These are phyloP conservation scores for Liodrosophila aerea DNA, from an alignment of 2,888 invertebrate species.

Conservation along the genomic window DNA sequence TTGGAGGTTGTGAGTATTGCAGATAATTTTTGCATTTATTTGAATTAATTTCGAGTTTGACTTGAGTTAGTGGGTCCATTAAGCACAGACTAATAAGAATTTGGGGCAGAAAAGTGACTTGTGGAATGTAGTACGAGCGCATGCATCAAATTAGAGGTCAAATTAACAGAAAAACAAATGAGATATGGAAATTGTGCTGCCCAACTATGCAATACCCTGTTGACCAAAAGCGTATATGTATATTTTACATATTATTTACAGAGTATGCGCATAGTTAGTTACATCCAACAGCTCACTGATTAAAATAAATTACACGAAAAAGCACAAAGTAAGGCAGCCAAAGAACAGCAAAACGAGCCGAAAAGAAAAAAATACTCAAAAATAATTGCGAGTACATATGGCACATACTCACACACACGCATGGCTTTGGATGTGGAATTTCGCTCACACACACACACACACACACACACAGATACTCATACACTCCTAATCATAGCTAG, in stretches of 20 bases:
- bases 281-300: constrained; percentile 23
- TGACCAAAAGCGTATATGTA: too few relatives aligned
- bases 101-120: constrained; percentile 21
- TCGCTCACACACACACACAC: too few relatives aligned
- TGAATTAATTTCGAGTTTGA: too few relatives aligned
- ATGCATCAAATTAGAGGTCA: constrained; percentile 30
- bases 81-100: constrained; percentile 10
- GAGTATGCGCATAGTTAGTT: constrained; percentile 16
- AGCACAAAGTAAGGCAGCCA: constrained; percentile 1
- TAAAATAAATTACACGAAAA: constrained; percentile 34
- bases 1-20: too few relatives aligned
- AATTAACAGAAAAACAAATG: constrained; percentile 6
- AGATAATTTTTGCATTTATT: too few relatives aligned
- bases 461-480: neutral
- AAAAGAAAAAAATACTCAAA: constrained; percentile 15
- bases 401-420: neutral
- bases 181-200: neutral
- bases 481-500: neutral
- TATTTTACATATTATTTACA: neutral
- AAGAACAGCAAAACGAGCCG: constrained; percentile 9
- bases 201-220: constrained; percentile 1
- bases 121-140: constrained; percentile 10
- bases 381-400: constrained; percentile 19
- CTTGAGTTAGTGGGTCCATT: neutral
- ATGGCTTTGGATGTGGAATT: too few relatives aligned